Evolutionary conservation across 2,888 invertebrate species (phyloP).

Genomic region (Ectemnius cavifrons): DNA sequence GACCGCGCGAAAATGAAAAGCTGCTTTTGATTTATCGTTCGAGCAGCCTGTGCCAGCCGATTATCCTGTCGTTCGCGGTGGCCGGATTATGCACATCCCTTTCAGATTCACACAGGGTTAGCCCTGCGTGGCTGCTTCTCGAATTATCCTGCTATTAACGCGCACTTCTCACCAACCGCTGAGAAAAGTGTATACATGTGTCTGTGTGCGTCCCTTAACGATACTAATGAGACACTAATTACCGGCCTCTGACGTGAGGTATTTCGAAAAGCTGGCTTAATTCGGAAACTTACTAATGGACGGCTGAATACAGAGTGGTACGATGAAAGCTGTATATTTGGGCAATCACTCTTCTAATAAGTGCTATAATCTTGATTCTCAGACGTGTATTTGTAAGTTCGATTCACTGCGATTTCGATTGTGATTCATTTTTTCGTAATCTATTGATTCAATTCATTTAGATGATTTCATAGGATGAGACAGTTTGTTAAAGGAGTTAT

Average conservation of each 20-base stretch:
- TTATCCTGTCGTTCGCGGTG: constrained; percentile 19
- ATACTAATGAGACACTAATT: constrained; percentile 17
- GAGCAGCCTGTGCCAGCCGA: constrained; percentile 15
- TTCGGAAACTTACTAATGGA: constrained; percentile 5
- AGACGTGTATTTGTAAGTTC: too few relatives aligned
- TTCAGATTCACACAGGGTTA: constrained; percentile 15
- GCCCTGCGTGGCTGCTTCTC: constrained; percentile 14
- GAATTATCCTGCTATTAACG: constrained; percentile 32
- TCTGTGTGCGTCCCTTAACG: background rate
- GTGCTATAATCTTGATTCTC: too few relatives aligned
- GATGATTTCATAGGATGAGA: too few relatives aligned
- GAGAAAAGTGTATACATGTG: constrained; percentile 15
- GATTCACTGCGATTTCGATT: too few relatives aligned
- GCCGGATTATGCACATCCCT: constrained; percentile 14
- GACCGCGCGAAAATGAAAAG: constrained; percentile 54
- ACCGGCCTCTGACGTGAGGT: background rate
- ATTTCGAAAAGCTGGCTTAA: background rate
- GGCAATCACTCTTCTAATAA: too few relatives aligned
- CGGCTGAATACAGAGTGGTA: too few relatives aligned
- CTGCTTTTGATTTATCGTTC: constrained; percentile 55
- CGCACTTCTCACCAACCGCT: background rate
- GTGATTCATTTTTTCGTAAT: too few relatives aligned
- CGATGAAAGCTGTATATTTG: too few relatives aligned
- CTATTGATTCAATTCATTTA: too few relatives aligned
- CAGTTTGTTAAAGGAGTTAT: too few relatives aligned